Evolutionary conservation across 1,140 invertebrate genomes (phyloP).

Genomic region (Drosophila sp.): DNA sequence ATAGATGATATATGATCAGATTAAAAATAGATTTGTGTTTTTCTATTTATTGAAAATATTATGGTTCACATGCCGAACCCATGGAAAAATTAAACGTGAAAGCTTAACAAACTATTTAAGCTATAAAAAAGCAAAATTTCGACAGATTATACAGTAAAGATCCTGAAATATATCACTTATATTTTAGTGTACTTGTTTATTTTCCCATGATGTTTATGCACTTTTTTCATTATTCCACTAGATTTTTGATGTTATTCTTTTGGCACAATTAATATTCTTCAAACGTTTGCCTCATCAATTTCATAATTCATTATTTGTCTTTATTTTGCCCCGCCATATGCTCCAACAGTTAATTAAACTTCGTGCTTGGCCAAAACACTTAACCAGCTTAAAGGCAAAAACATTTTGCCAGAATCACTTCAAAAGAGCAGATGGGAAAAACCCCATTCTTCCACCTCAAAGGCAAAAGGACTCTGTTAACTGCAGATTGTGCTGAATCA

Average conservation of each 20-base stretch:
- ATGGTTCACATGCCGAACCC: too few relatives aligned
- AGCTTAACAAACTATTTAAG: too few relatives aligned
- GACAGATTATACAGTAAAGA: not conserved
- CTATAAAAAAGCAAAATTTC: not conserved
- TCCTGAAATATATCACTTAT: too few relatives aligned
- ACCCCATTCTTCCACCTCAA: not conserved
- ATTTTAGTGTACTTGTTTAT: not conserved
- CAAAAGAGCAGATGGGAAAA: conserved; percentile 12
- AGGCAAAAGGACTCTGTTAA: conserved; percentile 3
- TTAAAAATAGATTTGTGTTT: too few relatives aligned
- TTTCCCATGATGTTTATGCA: conserved; percentile 7
- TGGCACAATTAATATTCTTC: conserved; percentile 65
- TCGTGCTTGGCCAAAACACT: conserved; percentile 20
- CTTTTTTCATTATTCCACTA: conserved; percentile 26
- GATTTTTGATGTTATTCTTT: conserved; percentile 25
- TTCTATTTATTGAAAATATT: too few relatives aligned
- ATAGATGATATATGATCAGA: too few relatives aligned
- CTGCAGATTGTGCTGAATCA: conserved; percentile 15
- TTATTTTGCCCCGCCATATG: conserved; percentile 33
- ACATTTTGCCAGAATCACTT: conserved; percentile 28
- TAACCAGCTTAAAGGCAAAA: conserved; percentile 27
- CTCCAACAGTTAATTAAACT: conserved; percentile 62
- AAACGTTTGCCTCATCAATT: conserved; percentile 52
- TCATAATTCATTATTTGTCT: conserved; percentile 66
- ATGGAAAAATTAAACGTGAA: too few relatives aligned